phyloP scores from a whole-genome alignment of 2,113 vertebrate genomes.

The Ictalurus punctatus region DNA sequence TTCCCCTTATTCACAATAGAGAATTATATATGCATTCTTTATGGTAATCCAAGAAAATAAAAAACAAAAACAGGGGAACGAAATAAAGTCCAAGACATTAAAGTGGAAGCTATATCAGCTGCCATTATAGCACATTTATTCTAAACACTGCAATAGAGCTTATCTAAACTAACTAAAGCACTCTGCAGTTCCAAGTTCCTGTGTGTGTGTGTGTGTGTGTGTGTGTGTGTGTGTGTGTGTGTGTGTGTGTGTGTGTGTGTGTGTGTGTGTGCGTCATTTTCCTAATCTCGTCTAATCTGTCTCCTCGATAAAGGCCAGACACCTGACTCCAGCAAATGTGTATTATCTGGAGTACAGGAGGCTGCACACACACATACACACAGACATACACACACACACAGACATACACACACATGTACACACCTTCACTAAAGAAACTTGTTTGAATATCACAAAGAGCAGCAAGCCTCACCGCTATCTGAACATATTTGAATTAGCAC shows the following conservation, averaged over 20 bases:
- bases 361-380: conserved; percentile 64
- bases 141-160: conserved; percentile 45
- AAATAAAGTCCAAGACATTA: conserved; percentile 43
- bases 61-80: background rate
- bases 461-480: conserved; percentile 52
- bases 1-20: conserved; percentile 29
- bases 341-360: conserved; percentile 81
- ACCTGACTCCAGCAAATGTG: conserved; percentile 80
- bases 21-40: conserved; percentile 19
- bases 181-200: conserved; percentile 57
- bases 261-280: conserved; percentile 37
- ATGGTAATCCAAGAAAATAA: conserved; percentile 32
- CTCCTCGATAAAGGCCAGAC: conserved; percentile 83
- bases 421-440: conserved; percentile 69
- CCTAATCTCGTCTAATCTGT: conserved; percentile 79
- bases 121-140: conserved; percentile 36
- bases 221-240: conserved; percentile 25
- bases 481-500: conserved; percentile 63
- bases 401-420: background rate
- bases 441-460: conserved; percentile 75
- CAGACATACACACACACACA: conserved; percentile 24
- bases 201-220: conserved; percentile 15
- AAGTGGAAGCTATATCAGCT: conserved; percentile 29
- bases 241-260: conserved; percentile 25
- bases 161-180: conserved; percentile 59